These are phyloP conservation scores for Cromileptes altivelis DNA, from an alignment of 2,113 vertebrate species.

Conservation along the genomic window DNA sequence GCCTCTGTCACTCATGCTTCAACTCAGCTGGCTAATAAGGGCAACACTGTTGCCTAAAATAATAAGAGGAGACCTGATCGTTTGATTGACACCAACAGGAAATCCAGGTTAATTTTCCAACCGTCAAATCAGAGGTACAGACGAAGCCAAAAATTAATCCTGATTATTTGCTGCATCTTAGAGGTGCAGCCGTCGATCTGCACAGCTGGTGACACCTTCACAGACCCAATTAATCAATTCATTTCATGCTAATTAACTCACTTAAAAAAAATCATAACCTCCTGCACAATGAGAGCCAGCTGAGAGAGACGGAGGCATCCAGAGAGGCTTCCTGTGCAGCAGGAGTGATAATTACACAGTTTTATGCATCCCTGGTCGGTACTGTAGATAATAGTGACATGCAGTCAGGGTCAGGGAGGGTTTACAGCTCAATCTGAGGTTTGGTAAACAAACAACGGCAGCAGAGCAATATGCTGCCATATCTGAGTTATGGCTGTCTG, in stretches of 20 bases:
- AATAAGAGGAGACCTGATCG: background rate
- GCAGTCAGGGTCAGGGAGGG: slow-evolving; percentile 20
- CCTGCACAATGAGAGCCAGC: slow-evolving; percentile 5
- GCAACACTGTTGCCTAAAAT: background rate
- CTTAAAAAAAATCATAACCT: slow-evolving; percentile 32
- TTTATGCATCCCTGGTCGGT: slow-evolving; percentile 40
- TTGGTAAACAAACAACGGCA: slow-evolving; percentile 32
- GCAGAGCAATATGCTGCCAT: background rate
- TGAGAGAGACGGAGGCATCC: slow-evolving; percentile 29
- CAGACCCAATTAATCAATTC: slow-evolving; percentile 40
- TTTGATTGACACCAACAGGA: background rate
- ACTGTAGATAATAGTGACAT: slow-evolving; percentile 39
- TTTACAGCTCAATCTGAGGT: slow-evolving; percentile 6
- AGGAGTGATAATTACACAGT: slow-evolving; percentile 58
- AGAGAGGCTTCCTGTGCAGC: slow-evolving; percentile 55
- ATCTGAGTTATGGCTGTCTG: background rate
- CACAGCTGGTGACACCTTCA: slow-evolving; percentile 21
- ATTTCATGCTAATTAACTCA: slow-evolving; percentile 58
- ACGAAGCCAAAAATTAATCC: background rate
- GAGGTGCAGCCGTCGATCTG: slow-evolving; percentile 16
- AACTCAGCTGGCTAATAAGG: background rate
- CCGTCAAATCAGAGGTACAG: slow-evolving; percentile 1
- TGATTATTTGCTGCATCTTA: slow-evolving; percentile 18
- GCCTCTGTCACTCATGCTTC: no score
- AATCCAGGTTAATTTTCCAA: slow-evolving; percentile 17